These are phyloP conservation scores for Caenorhabditis brenneri DNA, from an alignment of 1,140 invertebrate species.

Conservation along the genomic window DNA sequence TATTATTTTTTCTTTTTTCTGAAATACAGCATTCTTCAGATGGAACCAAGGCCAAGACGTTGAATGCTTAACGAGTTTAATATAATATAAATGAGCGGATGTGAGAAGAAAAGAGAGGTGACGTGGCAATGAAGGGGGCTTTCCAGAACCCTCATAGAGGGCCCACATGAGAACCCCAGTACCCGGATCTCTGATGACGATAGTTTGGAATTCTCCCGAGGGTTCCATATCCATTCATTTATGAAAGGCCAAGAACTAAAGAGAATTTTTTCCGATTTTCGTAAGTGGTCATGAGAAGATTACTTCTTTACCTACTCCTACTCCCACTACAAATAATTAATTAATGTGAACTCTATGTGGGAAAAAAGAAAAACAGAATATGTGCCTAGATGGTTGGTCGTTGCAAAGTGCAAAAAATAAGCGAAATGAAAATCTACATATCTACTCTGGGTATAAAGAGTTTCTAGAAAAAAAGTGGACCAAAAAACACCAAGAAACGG, in stretches of 20 bases:
- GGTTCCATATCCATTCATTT: background rate
- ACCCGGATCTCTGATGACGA: background rate
- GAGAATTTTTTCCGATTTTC: no score
- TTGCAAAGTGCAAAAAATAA: background rate
- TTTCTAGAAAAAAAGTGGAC: background rate
- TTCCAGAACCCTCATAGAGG: background rate
- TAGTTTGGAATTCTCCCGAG: background rate
- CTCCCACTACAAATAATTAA: constrained; percentile 17
- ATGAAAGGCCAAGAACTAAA: background rate
- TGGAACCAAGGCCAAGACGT: background rate
- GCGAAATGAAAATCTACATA: no score
- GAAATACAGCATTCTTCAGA: background rate
- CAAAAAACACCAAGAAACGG: background rate
- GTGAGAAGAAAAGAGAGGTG: background rate
- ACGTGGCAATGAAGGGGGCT: background rate
- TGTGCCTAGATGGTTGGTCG: background rate
- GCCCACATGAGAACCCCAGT: background rate
- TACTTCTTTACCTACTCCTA: background rate
- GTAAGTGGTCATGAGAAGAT: background rate
- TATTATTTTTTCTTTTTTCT: background rate
- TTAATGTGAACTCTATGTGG: background rate
- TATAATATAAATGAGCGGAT: constrained; percentile 21
- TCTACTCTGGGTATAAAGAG: no score
- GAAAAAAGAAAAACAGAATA: background rate
- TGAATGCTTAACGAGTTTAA: constrained; percentile 17